Evolutionary conservation across 2,113 vertebrate species (phyloP).

Genomic region (Brachionichthys hirsutus): DNA sequence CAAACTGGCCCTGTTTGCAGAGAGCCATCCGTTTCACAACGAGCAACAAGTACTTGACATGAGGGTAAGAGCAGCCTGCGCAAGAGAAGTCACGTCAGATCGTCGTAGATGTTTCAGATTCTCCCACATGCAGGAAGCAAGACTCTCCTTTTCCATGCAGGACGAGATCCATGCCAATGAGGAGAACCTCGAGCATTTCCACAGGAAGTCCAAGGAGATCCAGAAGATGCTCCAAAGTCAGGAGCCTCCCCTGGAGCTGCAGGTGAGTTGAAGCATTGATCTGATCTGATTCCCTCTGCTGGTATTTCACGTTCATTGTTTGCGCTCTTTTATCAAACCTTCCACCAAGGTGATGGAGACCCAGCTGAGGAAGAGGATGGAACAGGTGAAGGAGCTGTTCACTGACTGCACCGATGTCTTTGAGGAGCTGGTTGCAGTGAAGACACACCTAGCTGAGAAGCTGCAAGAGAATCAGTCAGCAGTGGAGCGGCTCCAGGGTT

Average conservation of each 20-base stretch:
- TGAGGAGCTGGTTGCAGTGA: slow-evolving; percentile 73
- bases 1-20: slow-evolving; percentile 76
- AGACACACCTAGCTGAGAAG: slow-evolving; percentile 70
- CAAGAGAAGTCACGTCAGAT: neutral
- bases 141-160: slow-evolving; percentile 59
- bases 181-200: slow-evolving; percentile 83
- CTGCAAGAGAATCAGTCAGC: slow-evolving; percentile 57
- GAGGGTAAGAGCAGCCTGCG: slow-evolving; percentile 73
- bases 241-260: slow-evolving; percentile 89
- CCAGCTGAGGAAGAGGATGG: slow-evolving; percentile 75
- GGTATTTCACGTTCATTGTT: neutral
- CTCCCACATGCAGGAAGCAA: neutral
- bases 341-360: slow-evolving; percentile 70
- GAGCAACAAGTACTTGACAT: slow-evolving; percentile 78
- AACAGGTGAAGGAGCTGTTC: slow-evolving; percentile 79
- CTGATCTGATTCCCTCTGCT: neutral
- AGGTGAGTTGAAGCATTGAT: slow-evolving; percentile 74
- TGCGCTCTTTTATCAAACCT: neutral
- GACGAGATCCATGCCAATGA: slow-evolving; percentile 83
- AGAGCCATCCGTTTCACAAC: slow-evolving; percentile 67
- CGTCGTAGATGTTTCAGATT: neutral
- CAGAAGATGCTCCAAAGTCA: slow-evolving; percentile 85
- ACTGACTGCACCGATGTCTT: slow-evolving; percentile 74
- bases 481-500: slow-evolving; percentile 61
- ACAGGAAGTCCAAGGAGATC: slow-evolving; percentile 84